A percentile compares a stretch with the other conserved stretches of the same genome.
Conservation (phyloP, 2,888 invertebrate species). For the Oscheius sp. region DNA sequence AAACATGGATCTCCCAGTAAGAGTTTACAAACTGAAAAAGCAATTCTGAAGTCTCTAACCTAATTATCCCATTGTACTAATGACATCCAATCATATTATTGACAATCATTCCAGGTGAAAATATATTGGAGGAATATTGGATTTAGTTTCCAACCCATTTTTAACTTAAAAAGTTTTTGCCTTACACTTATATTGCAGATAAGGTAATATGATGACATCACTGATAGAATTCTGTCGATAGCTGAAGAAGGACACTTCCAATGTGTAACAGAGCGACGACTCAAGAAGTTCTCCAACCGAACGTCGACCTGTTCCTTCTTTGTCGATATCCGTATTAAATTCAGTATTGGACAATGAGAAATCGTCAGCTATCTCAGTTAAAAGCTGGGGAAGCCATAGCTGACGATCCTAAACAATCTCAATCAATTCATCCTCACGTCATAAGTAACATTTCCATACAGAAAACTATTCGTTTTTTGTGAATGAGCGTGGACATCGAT, state of each 20-base stretch:
- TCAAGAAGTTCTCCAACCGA: constrained; percentile 57
- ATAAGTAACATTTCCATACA: constrained; percentile 83
- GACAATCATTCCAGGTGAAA: background rate
- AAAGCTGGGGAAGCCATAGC: constrained; percentile 89
- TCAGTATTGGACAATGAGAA: constrained; percentile 86
- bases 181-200: constrained; percentile 60
- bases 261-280: constrained; percentile 59
- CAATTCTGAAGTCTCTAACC: no score
- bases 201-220: constrained; percentile 47
- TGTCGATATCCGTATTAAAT: constrained; percentile 88
- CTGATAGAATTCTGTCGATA: constrained; percentile 52
- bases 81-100: background rate
- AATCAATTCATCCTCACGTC: background rate
- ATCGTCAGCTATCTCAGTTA: constrained; percentile 87
- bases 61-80: background rate
- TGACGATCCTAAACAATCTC: constrained; percentile 75
- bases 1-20: no score
- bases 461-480: constrained; percentile 84
- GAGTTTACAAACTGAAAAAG: no score
- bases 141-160: no score
- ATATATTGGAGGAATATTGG: no score
- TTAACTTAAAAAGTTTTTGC: no score
- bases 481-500: constrained; percentile 95
- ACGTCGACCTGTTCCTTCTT: constrained; percentile 84
- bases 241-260: constrained; percentile 65